phyloP scores from a whole-genome alignment of 2,797 vertebrate species.

The Sebastes steindachneri region DNA sequence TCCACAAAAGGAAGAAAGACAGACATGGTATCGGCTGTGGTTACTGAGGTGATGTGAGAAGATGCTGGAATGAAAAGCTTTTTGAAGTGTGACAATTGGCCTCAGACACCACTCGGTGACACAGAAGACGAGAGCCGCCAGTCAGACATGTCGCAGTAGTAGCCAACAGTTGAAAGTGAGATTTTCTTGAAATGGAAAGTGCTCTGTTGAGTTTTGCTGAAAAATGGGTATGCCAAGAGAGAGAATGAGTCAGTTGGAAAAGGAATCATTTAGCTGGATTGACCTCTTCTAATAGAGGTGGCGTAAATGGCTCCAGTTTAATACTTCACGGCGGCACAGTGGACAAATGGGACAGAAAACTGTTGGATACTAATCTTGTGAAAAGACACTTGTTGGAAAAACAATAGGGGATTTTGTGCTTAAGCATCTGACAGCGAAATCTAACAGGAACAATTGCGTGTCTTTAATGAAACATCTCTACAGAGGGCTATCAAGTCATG shows the following conservation, averaged over 20 bases:
- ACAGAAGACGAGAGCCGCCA: constrained; percentile 27
- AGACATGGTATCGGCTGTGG: constrained; percentile 15
- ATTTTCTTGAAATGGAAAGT: constrained; percentile 31
- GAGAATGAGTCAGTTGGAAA: constrained; percentile 29
- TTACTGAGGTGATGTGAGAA: constrained; percentile 26
- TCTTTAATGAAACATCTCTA: constrained; percentile 52
- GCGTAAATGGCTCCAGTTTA: constrained; percentile 31
- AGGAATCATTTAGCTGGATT: constrained; percentile 41
- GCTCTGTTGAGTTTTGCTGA: constrained; percentile 2
- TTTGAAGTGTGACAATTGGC: constrained; percentile 47
- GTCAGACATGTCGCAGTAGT: neutral
- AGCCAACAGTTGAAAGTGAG: constrained; percentile 9
- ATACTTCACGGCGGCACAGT: constrained; percentile 22
- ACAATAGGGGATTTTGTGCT: constrained; percentile 4
- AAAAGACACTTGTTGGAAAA: constrained; percentile 24
- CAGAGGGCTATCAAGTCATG: constrained; percentile 28
- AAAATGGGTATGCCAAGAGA: neutral
- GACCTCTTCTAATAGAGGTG: constrained; percentile 49
- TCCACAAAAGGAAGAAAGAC: constrained; percentile 20
- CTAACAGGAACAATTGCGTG: constrained; percentile 52
- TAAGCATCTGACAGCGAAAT: constrained; percentile 27
- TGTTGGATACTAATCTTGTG: constrained; percentile 22
- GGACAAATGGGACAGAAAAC: constrained; percentile 23
- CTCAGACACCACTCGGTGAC: constrained; percentile 34
- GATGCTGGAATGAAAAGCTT: constrained; percentile 31